phyloP scores from a whole-genome alignment of 2,113 vertebrate genomes.

The Mastomys natalensis region DNA sequence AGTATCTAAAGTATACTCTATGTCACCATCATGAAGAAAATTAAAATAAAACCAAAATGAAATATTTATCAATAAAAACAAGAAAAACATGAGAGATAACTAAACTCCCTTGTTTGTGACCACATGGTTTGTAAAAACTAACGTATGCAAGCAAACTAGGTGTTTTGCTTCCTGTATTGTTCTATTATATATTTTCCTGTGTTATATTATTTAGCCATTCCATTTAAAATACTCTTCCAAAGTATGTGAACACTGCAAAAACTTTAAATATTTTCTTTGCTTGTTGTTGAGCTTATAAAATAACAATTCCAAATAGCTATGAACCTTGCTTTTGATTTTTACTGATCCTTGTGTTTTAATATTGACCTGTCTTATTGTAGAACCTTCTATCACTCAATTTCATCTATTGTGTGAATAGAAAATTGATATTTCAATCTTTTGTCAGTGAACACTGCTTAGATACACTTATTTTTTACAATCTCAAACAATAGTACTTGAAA shows the following conservation, averaged over 20 bases:
- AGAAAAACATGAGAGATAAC: background rate
- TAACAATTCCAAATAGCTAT: background rate
- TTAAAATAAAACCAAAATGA: background rate
- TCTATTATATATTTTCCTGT: background rate
- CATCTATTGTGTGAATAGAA: background rate
- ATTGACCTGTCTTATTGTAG: background rate
- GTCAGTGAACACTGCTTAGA: background rate
- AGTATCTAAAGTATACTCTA: background rate
- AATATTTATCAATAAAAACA: background rate
- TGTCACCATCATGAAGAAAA: background rate
- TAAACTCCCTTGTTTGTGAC: background rate
- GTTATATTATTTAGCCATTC: background rate
- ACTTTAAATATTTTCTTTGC: background rate
- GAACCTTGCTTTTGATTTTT: background rate
- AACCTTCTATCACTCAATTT: background rate
- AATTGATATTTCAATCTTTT: conserved; percentile 21
- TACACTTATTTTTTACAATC: background rate
- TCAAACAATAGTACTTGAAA: conserved; percentile 33
- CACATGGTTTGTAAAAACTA: background rate
- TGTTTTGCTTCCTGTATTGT: background rate
- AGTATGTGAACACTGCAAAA: background rate
- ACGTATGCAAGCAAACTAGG: background rate
- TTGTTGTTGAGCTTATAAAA: conserved; percentile 21
- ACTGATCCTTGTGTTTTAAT: background rate
- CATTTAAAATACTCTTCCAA: background rate